Conservation (phyloP, 2,797 vertebrate species). For the Chromobotia macracanthus region DNA sequence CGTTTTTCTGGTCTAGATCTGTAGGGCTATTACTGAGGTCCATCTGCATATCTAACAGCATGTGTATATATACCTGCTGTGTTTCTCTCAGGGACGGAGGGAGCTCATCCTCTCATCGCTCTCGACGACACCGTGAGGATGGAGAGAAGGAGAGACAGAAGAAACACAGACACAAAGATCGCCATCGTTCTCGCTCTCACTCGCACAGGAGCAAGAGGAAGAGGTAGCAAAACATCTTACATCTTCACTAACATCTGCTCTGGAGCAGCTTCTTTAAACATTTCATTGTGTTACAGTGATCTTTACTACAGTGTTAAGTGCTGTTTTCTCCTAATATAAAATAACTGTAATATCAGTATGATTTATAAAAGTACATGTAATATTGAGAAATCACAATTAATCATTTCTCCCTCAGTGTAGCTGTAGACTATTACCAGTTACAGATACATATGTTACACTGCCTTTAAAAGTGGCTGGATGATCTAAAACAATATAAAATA, state of each 20-base stretch:
- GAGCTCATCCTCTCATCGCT: conserved; percentile 78
- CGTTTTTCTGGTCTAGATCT: too few species aligned
- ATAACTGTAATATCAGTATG: too few species aligned
- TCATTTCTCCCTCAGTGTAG: too few species aligned
- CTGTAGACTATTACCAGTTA: too few species aligned
- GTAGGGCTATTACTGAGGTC: conserved; percentile 11
- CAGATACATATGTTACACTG: too few species aligned
- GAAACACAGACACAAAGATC: conserved; percentile 80
- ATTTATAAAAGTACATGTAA: too few species aligned
- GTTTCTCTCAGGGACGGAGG: conserved; percentile 74
- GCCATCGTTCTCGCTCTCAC: conserved; percentile 80
- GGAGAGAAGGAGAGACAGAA: conserved; percentile 74
- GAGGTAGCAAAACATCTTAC: conserved; percentile 65
- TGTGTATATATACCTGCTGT: neutral
- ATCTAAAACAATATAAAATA: too few species aligned
- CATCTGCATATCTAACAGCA: neutral
- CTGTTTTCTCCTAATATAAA: too few species aligned
- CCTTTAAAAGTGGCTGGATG: too few species aligned
- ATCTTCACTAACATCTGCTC: neutral
- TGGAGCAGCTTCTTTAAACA: neutral
- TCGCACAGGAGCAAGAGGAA: conserved; percentile 81
- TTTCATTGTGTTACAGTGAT: too few species aligned
- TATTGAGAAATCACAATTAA: too few species aligned
- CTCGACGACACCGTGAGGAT: conserved; percentile 76
- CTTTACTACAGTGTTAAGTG: too few species aligned